phyloP scores from a whole-genome alignment of 2,797 vertebrate genomes.

The Poeciliopsis presidionis region DNA sequence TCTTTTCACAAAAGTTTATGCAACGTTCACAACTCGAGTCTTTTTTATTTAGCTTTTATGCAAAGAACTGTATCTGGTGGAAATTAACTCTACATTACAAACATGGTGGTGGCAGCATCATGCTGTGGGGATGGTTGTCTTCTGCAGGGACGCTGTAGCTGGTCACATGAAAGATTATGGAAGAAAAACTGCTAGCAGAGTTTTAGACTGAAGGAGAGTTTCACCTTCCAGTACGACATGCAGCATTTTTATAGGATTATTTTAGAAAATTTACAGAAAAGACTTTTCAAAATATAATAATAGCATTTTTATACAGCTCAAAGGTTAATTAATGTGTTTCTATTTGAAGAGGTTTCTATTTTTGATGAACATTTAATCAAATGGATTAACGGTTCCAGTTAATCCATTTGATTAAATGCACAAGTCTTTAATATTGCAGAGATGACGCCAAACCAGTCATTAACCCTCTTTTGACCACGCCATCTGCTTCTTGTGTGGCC shows the following conservation, averaged over 20 bases:
- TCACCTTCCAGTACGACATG: not conserved
- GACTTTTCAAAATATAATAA: not conserved
- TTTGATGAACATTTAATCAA: no score
- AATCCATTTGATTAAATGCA: not conserved
- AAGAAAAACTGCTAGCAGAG: not conserved
- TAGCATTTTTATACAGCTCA: not conserved
- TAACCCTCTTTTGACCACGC: not conserved
- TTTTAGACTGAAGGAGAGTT: not conserved
- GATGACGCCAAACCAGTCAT: not conserved
- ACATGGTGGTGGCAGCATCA: not conserved
- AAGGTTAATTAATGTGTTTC: not conserved
- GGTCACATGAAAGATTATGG: not conserved
- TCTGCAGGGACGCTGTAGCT: not conserved
- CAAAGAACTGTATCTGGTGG: not conserved
- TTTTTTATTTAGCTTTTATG: not conserved
- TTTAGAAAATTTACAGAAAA: not conserved
- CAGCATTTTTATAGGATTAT: not conserved
- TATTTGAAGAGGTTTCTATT: not conserved
- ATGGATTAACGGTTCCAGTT: not conserved
- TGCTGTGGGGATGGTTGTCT: not conserved
- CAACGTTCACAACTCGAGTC: no score
- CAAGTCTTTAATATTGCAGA: not conserved
- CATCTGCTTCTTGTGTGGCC: not conserved
- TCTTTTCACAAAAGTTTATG: no score
- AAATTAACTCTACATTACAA: no score